phyloP scores from a whole-genome alignment of 2,888 invertebrate genomes.

The Dolichopus griseipennis region DNA sequence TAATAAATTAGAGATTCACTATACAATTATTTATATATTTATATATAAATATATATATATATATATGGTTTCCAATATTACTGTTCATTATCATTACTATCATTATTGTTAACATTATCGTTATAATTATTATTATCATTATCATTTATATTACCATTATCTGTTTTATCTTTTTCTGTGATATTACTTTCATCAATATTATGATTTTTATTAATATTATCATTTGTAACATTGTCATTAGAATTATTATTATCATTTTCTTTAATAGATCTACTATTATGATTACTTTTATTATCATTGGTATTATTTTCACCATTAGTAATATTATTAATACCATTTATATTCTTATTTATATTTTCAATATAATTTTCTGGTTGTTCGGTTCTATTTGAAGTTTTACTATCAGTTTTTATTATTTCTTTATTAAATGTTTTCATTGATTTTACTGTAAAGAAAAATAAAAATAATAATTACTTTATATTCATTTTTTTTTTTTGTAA shows the following conservation, averaged over 20 bases:
- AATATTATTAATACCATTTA: background rate
- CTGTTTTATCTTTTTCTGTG: background rate
- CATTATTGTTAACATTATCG: background rate
- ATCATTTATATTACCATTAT: background rate
- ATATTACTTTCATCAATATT: background rate
- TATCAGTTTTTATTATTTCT: background rate
- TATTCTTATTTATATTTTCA: background rate
- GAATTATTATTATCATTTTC: background rate
- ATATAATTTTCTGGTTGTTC: background rate
- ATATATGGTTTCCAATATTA: too few species aligned
- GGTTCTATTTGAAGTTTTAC: background rate
- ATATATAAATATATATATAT: too few species aligned
- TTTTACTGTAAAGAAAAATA: background rate
- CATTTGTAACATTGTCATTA: background rate
- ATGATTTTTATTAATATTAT: background rate
- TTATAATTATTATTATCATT: background rate
- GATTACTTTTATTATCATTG: background rate
- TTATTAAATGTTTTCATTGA: background rate
- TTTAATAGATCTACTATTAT: background rate
- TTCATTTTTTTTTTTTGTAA: background rate
- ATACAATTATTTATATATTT: too few species aligned
- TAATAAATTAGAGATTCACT: too few species aligned
- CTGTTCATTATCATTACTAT: background rate
- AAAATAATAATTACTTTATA: background rate
- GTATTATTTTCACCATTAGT: background rate